phyloP scores from a whole-genome alignment of 2,113 vertebrate genomes.

The Elachura formosa region DNA sequence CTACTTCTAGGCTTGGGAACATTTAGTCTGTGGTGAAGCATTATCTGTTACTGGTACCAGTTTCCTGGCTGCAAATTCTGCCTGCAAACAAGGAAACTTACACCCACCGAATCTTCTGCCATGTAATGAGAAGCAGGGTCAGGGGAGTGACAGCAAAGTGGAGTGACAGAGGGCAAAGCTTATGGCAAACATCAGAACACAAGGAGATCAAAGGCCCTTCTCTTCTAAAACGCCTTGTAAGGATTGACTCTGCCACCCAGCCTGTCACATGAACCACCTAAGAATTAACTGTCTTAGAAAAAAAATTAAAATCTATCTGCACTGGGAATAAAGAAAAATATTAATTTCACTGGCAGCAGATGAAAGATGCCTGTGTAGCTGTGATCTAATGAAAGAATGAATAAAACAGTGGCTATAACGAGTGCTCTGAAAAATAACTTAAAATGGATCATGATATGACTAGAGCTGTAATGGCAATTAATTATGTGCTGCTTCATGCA shows the following conservation, averaged over 20 bases:
- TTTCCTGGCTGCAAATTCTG: neutral
- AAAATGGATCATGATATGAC: slow-evolving; percentile 64
- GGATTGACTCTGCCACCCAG: slow-evolving; percentile 10
- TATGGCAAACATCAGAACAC: neutral
- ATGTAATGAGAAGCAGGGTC: neutral
- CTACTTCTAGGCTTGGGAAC: neutral
- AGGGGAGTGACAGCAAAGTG: neutral
- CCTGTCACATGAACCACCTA: slow-evolving; percentile 44
- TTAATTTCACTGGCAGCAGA: slow-evolving; percentile 71
- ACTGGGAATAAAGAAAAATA: slow-evolving; percentile 64
- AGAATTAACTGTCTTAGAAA: slow-evolving; percentile 57
- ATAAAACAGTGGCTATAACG: slow-evolving; percentile 68
- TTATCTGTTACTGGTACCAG: neutral
- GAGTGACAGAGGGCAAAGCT: neutral
- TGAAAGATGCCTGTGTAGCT: slow-evolving; percentile 68
- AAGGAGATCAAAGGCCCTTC: slow-evolving; percentile 16
- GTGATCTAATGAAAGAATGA: slow-evolving; percentile 68
- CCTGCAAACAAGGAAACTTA: neutral
- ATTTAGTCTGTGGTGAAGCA: neutral
- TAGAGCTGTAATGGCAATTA: slow-evolving; percentile 47
- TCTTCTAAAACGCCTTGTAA: slow-evolving; percentile 15
- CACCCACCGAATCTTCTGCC: neutral
- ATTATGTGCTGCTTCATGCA: slow-evolving; percentile 60
- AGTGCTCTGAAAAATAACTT: slow-evolving; percentile 66
- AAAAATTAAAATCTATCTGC: slow-evolving; percentile 49